phyloP scores from a whole-genome alignment of 2,113 vertebrate genomes.

The Mesitornis unicolor region DNA sequence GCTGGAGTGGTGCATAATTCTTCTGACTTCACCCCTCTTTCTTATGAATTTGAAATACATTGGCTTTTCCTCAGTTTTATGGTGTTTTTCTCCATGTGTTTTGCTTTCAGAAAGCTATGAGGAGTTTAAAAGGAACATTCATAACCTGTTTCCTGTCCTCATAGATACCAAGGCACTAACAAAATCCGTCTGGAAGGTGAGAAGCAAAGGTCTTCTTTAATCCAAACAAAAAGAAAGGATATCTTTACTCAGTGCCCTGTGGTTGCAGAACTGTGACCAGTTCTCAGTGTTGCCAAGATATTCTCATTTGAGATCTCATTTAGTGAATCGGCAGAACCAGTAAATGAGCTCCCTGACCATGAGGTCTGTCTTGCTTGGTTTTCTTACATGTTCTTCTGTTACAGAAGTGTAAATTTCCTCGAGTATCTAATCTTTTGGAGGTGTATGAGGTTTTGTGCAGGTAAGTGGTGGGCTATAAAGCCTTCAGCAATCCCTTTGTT shows the following conservation, averaged over 20 bases:
- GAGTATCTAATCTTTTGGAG: conserved; percentile 60
- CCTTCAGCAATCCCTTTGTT: not conserved
- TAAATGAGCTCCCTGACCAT: not conserved
- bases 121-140: conserved; percentile 77
- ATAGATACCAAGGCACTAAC: conserved; percentile 76
- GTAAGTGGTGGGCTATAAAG: not conserved
- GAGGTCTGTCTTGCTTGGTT: not conserved
- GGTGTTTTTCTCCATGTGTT: not conserved
- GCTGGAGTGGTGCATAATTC: accelerated
- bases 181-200: conserved; percentile 74
- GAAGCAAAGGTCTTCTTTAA: not conserved
- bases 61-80: not conserved
- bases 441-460: conserved; percentile 54
- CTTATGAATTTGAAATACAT: not conserved
- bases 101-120: conserved; percentile 73
- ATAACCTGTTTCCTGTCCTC: conserved; percentile 73
- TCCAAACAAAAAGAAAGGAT: not conserved
- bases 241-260: not conserved
- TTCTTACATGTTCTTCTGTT: not conserved
- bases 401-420: conserved; percentile 64
- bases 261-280: not conserved
- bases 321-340: not conserved
- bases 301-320: not conserved
- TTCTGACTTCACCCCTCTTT: not conserved
- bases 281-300: not conserved